Percentiles rank a stretch among this genome's conserved stretches.
phyloP scores from a whole-genome alignment of 2,888 invertebrate genomes.

The Caenorhabditis wallacei region DNA sequence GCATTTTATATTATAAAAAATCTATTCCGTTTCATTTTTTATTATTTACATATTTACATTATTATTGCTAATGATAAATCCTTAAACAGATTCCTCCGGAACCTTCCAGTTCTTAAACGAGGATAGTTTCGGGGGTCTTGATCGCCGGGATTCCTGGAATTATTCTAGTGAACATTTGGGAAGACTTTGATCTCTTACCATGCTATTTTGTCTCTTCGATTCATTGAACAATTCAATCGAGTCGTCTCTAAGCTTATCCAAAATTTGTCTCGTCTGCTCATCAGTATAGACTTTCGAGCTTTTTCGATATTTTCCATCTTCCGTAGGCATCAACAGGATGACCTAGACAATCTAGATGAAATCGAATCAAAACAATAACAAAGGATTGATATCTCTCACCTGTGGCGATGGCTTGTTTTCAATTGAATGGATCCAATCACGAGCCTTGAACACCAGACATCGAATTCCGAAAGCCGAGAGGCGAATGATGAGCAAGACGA shows the following conservation, averaged over 20 bases:
- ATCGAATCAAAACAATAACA: background rate
- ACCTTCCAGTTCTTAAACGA: constrained; percentile 53
- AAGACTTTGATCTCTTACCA: constrained; percentile 4
- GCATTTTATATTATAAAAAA: no score
- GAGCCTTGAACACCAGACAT: constrained; percentile 69
- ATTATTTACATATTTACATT: no score
- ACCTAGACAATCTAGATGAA: constrained; percentile 59
- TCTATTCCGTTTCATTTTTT: no score
- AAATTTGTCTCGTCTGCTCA: constrained; percentile 67
- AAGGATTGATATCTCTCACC: constrained; percentile 43
- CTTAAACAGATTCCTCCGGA: constrained; percentile 54
- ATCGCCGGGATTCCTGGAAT: constrained; percentile 27
- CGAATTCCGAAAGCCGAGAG: constrained; percentile 70
- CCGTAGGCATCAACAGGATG: constrained; percentile 75
- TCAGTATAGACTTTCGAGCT: constrained; percentile 68
- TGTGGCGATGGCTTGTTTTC: constrained; percentile 69
- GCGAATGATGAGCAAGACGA: constrained; percentile 69
- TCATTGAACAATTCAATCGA: constrained; percentile 70
- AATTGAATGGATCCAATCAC: constrained; percentile 68
- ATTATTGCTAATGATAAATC: no score
- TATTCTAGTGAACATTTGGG: no score
- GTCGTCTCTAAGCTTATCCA: constrained; percentile 66
- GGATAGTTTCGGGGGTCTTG: constrained; percentile 42
- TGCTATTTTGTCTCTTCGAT: constrained; percentile 21
- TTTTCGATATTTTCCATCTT: constrained; percentile 69